Conservation (phyloP, 1,140 invertebrate species). For the Riptortus pedestris region DNA sequence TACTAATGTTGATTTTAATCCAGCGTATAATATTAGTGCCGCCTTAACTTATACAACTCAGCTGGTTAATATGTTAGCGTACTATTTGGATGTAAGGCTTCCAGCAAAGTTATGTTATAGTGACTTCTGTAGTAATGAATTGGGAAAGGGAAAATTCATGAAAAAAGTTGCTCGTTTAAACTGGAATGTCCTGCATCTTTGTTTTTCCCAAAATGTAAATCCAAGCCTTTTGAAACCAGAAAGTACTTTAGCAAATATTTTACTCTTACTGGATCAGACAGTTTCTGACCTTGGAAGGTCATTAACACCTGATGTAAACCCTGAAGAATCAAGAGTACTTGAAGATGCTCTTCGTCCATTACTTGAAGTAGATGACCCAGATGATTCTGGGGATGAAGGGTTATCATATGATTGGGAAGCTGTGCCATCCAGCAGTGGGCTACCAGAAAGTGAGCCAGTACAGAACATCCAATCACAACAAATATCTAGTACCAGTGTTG, state of each 20-base stretch:
- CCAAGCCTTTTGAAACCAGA: conserved; percentile 50
- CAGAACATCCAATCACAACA: conserved; percentile 31
- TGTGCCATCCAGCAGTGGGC: conserved; percentile 37
- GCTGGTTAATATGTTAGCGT: conserved; percentile 64
- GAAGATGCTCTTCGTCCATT: conserved; percentile 48
- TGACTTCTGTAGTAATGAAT: conserved; percentile 60
- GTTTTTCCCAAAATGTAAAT: conserved; percentile 65
- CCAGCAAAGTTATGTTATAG: conserved; percentile 66
- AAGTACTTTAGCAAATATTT: conserved; percentile 61
- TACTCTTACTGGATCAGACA: conserved; percentile 54
- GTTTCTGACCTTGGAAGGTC: conserved; percentile 58
- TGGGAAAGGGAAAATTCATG: conserved; percentile 59
- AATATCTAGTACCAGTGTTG: conserved; percentile 45
- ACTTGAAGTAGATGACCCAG: conserved; percentile 49
- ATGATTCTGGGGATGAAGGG: conserved; percentile 53
- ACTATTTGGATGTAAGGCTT: conserved; percentile 61
- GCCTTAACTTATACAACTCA: conserved; percentile 72
- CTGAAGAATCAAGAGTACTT: conserved; percentile 40
- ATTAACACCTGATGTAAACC: conserved; percentile 44
- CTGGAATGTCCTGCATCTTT: conserved; percentile 69
- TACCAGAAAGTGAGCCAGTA: not conserved
- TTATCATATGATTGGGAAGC: conserved; percentile 57
- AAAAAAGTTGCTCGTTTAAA: conserved; percentile 66
- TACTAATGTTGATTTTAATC: conserved; percentile 47
- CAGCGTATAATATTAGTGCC: conserved; percentile 61